Evolutionary conservation across 2,888 invertebrate species (phyloP), one percentile per base, ranked within the genome.

Genomic region (Iselma pallidipennis): DNA sequence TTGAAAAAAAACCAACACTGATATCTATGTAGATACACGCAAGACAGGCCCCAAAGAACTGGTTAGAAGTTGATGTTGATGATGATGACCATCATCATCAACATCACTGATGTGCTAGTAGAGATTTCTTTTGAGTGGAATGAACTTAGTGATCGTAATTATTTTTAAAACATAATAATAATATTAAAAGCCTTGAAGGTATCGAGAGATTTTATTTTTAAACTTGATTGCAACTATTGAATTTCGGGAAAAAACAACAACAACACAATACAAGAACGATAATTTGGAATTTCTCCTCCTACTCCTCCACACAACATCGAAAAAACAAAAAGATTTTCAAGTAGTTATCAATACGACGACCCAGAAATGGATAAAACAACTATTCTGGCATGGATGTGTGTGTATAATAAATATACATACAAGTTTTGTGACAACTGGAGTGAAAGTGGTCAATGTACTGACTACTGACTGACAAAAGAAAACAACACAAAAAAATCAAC

Each of bases 11-110:
- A 37, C 42, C 42, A n/a, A 37, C 42, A 6, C 14, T 16, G 42
- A 4, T n/a, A 37, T 37, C 16, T 16, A 55, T 33, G 23, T 14
- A 16, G 25, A 51, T 59, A 59, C 70, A 70, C 70, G 70, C 70
- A 70, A 70, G 58, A 37, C 59, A 56, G 55, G 51, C 14, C 45
- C 53, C 12, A 37, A 37, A 55, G 59, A 67, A 69, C 67, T 60
- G 66, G 69, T 67, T 69, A 64, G 51, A 16, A 50, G 59, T 26
- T 59, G 58, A 60, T 37, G 33, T 5, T 37, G 33, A 33, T 33
- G 55, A 45, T 59, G 66, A 54, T 63, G 66, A 61, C n/a, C n/a
- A n/a, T n/a, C n/a, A n/a, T n/a, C n/a, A 65, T 65, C 61, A 65
- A 65, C 65, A 63, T 37, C 16, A 49, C 28, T 37, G 12, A 28